phyloP scores from a whole-genome alignment of 2,113 vertebrate species.

The Oreochromis tanganicae region DNA sequence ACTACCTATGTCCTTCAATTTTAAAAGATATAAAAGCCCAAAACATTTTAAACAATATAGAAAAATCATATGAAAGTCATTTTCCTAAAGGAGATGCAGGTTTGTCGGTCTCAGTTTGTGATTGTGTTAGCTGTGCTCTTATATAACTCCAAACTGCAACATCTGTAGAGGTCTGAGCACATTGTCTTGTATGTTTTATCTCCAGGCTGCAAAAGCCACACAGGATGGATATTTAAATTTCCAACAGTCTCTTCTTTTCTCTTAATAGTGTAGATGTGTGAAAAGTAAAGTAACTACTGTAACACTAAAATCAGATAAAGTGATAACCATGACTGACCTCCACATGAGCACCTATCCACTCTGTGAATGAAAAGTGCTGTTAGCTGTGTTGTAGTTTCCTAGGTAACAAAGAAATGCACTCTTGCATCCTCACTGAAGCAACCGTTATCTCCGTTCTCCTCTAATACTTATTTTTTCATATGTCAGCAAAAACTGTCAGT shows the following conservation, averaged over 20 bases:
- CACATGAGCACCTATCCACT: not conserved
- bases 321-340: not conserved
- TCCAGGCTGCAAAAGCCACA: not conserved
- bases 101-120: not conserved
- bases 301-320: constrained; percentile 13
- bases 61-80: not conserved
- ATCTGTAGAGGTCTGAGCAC: not conserved
- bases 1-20: not conserved
- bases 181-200: not conserved
- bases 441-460: not conserved
- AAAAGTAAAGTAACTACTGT: constrained; percentile 2
- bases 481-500: not conserved
- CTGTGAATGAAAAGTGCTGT: not conserved
- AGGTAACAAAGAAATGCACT: constrained; percentile 20
- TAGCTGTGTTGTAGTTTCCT: constrained; percentile 18
- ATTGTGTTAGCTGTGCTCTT: not conserved
- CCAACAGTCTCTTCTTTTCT: not conserved
- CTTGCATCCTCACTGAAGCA: not conserved
- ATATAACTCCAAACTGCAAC: not conserved
- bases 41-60: not conserved
- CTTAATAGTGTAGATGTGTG: not conserved
- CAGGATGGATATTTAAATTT: not conserved
- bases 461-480: not conserved
- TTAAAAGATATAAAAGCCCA: not conserved
- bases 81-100: not conserved